A percentile compares a stretch with the other conserved stretches of the same genome.
Evolutionary conservation across 2,888 invertebrate species (phyloP).

Genomic region (Siphonodentalium dalli): DNA sequence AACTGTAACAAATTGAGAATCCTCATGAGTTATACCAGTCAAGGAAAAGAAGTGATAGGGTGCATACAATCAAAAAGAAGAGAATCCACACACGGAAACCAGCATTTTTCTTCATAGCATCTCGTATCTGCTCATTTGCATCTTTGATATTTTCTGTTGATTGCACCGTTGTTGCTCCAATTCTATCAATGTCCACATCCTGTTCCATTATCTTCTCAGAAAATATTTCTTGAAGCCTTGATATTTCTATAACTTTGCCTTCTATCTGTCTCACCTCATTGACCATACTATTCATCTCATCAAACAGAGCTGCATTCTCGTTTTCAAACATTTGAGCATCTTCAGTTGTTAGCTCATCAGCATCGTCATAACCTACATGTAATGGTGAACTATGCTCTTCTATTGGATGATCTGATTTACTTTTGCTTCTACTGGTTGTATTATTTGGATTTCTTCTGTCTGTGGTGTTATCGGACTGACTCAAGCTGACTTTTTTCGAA

Average conservation of each 20-base stretch:
- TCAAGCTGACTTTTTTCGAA: too few relatives aligned
- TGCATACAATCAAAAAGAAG: conserved; percentile 94
- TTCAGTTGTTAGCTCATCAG: conserved; percentile 79
- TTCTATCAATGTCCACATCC: conserved; percentile 90
- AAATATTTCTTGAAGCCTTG: conserved; percentile 92
- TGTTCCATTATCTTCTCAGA: conserved; percentile 94
- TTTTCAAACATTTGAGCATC: conserved; percentile 92
- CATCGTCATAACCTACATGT: conserved; percentile 68
- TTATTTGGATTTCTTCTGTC: too few relatives aligned
- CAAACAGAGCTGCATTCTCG: conserved; percentile 86
- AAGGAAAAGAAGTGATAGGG: conserved; percentile 91
- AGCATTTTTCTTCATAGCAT: conserved; percentile 96
- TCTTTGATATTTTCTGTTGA: conserved; percentile 94
- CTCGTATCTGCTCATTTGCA: conserved; percentile 95
- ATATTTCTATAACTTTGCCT: conserved; percentile 90
- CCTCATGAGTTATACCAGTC: conserved; percentile 91
- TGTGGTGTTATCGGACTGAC: not conserved
- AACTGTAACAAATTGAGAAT: too few relatives aligned
- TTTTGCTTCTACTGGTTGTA: too few relatives aligned
- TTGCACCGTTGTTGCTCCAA: conserved; percentile 86
- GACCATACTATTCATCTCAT: conserved; percentile 85
- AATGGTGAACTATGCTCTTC: too few relatives aligned
- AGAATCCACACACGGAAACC: conserved; percentile 92
- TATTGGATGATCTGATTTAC: too few relatives aligned
- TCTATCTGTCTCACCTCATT: conserved; percentile 81